These are phyloP conservation scores for Thalassarche chlororhynchos DNA, from an alignment of 2,113 vertebrate species.

Conservation along the genomic window DNA sequence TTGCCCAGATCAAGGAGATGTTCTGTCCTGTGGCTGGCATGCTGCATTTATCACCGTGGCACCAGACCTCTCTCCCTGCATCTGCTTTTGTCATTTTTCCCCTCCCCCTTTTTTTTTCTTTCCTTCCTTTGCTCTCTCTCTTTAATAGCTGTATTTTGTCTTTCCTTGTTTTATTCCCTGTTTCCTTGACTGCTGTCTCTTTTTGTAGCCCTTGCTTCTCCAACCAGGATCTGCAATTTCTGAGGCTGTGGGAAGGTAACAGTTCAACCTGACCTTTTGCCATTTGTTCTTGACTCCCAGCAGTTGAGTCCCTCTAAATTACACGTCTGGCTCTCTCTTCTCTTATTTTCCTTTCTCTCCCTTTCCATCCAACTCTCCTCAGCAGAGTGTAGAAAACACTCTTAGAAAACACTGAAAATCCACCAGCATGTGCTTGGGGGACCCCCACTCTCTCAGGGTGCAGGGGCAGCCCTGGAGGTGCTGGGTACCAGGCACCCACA, in stretches of 20 bases:
- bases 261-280: not conserved
- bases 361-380: not conserved
- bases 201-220: not conserved
- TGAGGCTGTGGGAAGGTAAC: not conserved
- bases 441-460: not conserved
- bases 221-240: not conserved
- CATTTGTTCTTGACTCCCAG: not conserved
- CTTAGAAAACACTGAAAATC: not conserved
- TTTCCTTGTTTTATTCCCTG: not conserved
- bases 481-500: not conserved
- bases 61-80: not conserved
- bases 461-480: not conserved
- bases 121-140: not conserved
- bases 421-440: not conserved
- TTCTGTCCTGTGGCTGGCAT: not conserved
- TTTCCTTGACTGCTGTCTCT: not conserved
- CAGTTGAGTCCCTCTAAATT: not conserved
- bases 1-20: not conserved
- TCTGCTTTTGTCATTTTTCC: not conserved
- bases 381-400: not conserved
- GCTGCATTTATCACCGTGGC: not conserved
- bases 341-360: not conserved
- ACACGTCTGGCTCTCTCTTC: not conserved
- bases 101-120: accelerated
- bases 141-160: not conserved